Evolutionary conservation across 2,797 vertebrate genomes (phyloP).

Genomic region (Clarias fuscus): DNA sequence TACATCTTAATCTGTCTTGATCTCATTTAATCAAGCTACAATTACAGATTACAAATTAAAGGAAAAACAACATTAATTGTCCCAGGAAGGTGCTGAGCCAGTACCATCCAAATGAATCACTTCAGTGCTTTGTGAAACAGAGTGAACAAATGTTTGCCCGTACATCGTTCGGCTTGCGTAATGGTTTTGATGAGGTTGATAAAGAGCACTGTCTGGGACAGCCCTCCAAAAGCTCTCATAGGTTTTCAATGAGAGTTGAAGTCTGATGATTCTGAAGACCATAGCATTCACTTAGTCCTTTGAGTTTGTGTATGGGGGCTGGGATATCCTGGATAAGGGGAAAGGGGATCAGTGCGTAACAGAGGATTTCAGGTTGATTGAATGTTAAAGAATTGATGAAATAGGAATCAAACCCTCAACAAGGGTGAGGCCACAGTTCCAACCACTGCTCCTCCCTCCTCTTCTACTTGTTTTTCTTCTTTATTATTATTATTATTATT

Average conservation of each 20-base stretch:
- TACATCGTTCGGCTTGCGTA: not conserved
- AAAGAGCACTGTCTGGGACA: not conserved
- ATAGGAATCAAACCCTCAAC: too few species aligned
- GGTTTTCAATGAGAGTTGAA: not conserved
- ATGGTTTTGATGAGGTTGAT: not conserved
- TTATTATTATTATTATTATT: too few species aligned
- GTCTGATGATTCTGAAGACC: not conserved
- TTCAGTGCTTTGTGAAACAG: not conserved
- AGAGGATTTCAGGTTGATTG: not conserved
- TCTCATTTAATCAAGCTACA: not conserved
- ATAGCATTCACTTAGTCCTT: not conserved
- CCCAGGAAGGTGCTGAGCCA: not conserved
- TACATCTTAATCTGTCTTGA: not conserved
- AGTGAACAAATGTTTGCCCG: not conserved
- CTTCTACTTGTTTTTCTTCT: too few species aligned
- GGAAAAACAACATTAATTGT: not conserved
- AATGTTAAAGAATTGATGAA: too few species aligned
- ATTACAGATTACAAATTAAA: not conserved
- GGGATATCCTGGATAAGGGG: not conserved
- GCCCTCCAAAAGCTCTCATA: not conserved
- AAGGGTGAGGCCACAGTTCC: too few species aligned
- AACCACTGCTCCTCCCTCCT: too few species aligned
- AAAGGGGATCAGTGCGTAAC: not conserved
- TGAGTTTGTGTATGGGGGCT: not conserved
- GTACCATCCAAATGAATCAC: not conserved